These are phyloP conservation scores for Thamnophis sirtalis DNA, from an alignment of 2,113 vertebrate species.

Conservation along the genomic window DNA sequence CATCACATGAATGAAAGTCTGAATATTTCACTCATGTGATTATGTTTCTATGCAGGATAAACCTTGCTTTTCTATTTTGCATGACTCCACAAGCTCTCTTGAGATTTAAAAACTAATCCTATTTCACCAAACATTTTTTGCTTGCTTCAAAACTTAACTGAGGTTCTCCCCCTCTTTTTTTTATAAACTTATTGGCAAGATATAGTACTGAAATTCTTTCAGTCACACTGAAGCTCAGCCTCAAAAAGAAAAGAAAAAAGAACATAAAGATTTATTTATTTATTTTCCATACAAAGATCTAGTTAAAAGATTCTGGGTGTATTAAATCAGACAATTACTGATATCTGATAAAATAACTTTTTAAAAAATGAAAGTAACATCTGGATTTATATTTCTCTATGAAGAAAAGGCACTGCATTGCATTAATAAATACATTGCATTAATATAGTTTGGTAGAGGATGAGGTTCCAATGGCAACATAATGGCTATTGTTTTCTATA, in stretches of 20 bases:
- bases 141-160: constrained; percentile 54
- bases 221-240: constrained; percentile 28
- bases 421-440: neutral
- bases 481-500: neutral
- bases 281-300: neutral
- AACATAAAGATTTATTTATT: constrained; percentile 28
- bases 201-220: constrained; percentile 30
- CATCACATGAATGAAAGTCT: constrained; percentile 61
- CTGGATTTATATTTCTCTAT: neutral
- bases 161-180: neutral
- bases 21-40: constrained; percentile 70
- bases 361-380: constrained; percentile 12
- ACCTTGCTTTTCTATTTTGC: constrained; percentile 62
- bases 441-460: neutral
- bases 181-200: constrained; percentile 9
- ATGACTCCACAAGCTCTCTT: constrained; percentile 68
- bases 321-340: constrained; percentile 9
- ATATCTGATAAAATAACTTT: constrained; percentile 25
- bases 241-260: constrained; percentile 5
- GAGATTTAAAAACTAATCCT: constrained; percentile 76
- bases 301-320: neutral
- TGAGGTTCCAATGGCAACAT: neutral
- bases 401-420: neutral
- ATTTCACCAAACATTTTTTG: constrained; percentile 69
- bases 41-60: constrained; percentile 67